Base-by-base conservation (phyloP, 1,140 invertebrate genomes). In the Drosophila mayri region DNA sequence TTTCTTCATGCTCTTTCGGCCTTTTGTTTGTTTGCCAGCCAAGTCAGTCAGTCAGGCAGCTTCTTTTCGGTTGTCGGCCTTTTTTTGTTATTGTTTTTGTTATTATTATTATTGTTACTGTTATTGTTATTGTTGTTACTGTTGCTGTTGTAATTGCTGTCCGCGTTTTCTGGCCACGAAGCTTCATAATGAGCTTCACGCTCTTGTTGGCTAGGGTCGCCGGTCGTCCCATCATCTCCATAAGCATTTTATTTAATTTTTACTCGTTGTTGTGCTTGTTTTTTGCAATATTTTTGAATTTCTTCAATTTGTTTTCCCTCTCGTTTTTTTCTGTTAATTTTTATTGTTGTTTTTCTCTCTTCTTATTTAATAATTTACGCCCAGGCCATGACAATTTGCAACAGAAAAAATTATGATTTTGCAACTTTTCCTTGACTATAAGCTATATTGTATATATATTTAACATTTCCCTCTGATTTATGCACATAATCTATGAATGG, bases 141-240 rank as follows among this genome's bases (percentile, higher is more conserved):
- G 65, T 43, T 65, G 61, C 58, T 59, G 37, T 77, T 78, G 76
- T 78, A 78, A 78, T 78, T 78, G 59, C 62, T 65, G 76, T 54
- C 60, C 66, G 64, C 73, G 52, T 70, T 74, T 59, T 22, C 52
- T 60, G 71, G 81, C 76, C 64, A 78, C 49, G 52, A 66, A 73
- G 66, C 70, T 41, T 88, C 78, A 84, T 87, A 84, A 87, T 87
- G 84, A 87, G 84, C 84, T 87, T 87, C 84, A 87, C 84, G 84
- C 76, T 87, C 84, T 88, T 84, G 85, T 87, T 87, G 84, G 32
- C 9, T 55, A 55, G 52, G 85, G 85, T 78, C 66, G 66, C 54
- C 63, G 49, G 44, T 46, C 35, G 38, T 35, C 47, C 62, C 68
- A 75, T 79, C 68, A 75, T 79, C 75, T 65, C 65, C 79, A 76